Conservation (phyloP, 2,113 vertebrate genomes). For the Cochlearius cochlearius region DNA sequence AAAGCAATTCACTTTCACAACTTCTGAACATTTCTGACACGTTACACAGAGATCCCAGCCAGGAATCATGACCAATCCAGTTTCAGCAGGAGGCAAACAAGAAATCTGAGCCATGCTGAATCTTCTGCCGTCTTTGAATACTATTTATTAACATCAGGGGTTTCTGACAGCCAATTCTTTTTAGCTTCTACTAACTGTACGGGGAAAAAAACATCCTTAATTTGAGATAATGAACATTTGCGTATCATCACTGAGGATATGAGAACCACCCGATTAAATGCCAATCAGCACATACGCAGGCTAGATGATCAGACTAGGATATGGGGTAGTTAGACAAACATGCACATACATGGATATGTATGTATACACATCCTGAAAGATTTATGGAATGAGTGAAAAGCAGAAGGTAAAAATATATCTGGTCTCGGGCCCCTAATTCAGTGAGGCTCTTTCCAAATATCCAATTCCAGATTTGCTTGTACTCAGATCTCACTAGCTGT, state of each 20-base stretch:
- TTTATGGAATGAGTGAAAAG: neutral
- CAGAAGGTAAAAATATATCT: neutral
- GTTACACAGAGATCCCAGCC: neutral
- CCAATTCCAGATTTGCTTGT: neutral
- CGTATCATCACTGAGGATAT: neutral
- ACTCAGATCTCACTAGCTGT: neutral
- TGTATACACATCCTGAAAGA: neutral
- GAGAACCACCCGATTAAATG: neutral
- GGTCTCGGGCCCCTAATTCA: neutral
- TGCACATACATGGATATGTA: fast-evolving
- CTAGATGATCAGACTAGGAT: neutral
- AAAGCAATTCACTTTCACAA: neutral
- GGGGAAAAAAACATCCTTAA: neutral
- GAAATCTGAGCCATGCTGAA: neutral
- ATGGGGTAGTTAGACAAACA: neutral
- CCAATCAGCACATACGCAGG: neutral
- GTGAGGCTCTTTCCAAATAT: neutral
- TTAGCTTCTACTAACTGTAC: neutral
- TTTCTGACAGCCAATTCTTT: neutral
- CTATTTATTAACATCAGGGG: neutral
- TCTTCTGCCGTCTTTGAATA: neutral
- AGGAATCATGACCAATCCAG: neutral
- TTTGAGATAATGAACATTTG: neutral
- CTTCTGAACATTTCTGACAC: neutral
- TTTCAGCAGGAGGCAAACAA: neutral